Evolutionary conservation across 2,797 vertebrate genomes (phyloP).

Genomic region (Calcarius lapponicus): DNA sequence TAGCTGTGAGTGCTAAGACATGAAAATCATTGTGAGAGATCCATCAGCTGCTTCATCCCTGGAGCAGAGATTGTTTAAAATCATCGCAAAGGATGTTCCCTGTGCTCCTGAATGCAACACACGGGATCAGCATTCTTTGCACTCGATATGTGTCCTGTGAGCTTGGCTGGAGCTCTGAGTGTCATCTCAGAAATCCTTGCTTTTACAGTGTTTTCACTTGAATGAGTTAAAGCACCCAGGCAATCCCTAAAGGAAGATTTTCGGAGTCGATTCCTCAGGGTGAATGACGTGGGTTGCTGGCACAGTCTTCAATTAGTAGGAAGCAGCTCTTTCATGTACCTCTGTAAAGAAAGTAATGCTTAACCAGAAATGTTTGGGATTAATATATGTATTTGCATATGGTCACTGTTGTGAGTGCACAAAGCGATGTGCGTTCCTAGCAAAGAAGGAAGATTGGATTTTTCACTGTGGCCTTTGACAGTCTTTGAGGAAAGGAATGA

Average conservation of each 20-base stretch:
- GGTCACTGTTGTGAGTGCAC: not conserved
- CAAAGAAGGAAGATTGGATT: not conserved
- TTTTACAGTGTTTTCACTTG: not conserved
- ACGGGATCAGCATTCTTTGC: not conserved
- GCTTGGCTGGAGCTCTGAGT: not conserved
- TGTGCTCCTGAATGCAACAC: not conserved
- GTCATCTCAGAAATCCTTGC: not conserved
- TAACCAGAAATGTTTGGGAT: not conserved
- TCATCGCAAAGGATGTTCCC: not conserved
- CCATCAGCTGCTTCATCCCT: not conserved
- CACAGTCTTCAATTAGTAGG: not conserved
- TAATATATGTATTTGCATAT: not conserved
- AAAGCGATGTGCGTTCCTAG: not conserved
- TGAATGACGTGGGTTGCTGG: not conserved
- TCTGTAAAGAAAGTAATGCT: not conserved
- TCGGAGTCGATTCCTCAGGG: not conserved
- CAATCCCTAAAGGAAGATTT: not conserved
- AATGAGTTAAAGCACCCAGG: not conserved
- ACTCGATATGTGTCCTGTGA: not conserved
- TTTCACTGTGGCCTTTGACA: not conserved
- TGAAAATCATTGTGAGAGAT: not conserved
- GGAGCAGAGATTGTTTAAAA: not conserved
- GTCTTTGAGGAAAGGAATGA: not conserved
- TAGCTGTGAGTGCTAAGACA: not conserved
- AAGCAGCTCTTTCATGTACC: not conserved